These are phyloP conservation scores for Leptobrachium leishanense DNA, from an alignment of 2,113 vertebrate genomes.

Conservation along the genomic window DNA sequence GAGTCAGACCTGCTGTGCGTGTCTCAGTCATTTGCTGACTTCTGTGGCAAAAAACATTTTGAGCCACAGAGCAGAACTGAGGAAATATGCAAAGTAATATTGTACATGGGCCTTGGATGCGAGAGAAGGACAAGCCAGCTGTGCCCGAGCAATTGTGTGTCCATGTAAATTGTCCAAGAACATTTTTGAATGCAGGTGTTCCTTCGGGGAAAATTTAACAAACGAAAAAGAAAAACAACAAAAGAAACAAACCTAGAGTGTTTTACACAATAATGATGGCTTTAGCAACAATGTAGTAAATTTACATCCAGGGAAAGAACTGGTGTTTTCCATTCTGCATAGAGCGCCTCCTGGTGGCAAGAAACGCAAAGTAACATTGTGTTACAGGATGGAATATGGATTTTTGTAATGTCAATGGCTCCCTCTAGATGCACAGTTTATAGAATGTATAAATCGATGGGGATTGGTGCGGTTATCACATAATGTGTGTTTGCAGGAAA, in stretches of 20 bases:
- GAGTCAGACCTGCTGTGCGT: not conserved
- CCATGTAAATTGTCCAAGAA: conserved; percentile 34
- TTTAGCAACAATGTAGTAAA: conserved; percentile 31
- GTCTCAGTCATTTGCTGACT: conserved; percentile 5
- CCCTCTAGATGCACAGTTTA: too few species aligned
- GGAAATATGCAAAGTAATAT: conserved; percentile 32
- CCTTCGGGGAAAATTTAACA: not conserved
- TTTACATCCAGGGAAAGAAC: not conserved
- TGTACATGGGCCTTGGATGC: not conserved
- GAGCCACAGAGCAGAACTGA: not conserved
- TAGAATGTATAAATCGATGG: too few species aligned
- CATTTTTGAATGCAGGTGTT: conserved; percentile 46
- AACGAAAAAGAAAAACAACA: not conserved
- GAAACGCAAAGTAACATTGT: not conserved
- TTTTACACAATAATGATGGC: conserved; percentile 14
- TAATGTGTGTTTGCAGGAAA: too few species aligned
- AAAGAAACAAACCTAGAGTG: not conserved
- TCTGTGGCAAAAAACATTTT: not conserved
- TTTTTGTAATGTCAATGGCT: too few species aligned
- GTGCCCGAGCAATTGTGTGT: conserved; percentile 2
- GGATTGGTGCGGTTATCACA: too few species aligned
- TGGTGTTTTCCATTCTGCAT: not conserved
- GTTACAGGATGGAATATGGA: too few species aligned
- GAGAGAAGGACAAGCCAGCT: not conserved
- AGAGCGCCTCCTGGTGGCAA: conserved; percentile 13